Percentiles rank a stretch among this genome's conserved stretches.
Evolutionary conservation across 2,888 invertebrate species (phyloP).

Genomic region (Belgica antarctica): DNA sequence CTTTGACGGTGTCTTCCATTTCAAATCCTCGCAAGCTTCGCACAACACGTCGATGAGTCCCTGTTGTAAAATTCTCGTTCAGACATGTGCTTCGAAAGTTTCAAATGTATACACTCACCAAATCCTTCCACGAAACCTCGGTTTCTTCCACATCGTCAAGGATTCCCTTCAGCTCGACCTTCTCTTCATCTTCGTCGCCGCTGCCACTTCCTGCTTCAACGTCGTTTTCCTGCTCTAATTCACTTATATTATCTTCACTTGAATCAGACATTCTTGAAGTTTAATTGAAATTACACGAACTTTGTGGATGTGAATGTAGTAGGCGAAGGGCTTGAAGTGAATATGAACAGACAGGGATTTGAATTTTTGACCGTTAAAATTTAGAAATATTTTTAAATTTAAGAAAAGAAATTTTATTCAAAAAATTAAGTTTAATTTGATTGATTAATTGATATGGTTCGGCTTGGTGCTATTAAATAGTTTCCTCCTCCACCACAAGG

Average conservation of each 20-base stretch:
- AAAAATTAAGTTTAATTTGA: too few relatives aligned
- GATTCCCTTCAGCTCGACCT: constrained; percentile 40
- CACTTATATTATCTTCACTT: constrained; percentile 44
- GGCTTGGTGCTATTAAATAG: too few relatives aligned
- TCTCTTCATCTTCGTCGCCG: constrained; percentile 39
- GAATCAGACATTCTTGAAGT: constrained; percentile 44
- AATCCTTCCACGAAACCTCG: constrained; percentile 60
- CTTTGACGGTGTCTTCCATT: constrained; percentile 93
- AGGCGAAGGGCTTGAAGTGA: too few relatives aligned
- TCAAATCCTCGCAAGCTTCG: constrained; percentile 85
- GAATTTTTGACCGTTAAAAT: too few relatives aligned
- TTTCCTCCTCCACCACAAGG: too few relatives aligned
- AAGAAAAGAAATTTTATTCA: too few relatives aligned
- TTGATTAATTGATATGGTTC: too few relatives aligned
- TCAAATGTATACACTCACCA: constrained; percentile 55
- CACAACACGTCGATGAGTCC: constrained; percentile 88
- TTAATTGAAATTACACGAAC: too few relatives aligned
- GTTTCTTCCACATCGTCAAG: constrained; percentile 48
- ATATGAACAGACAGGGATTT: too few relatives aligned
- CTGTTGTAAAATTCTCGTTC: constrained; percentile 56
- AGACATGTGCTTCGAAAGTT: not conserved
- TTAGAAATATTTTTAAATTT: too few relatives aligned
- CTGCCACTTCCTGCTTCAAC: constrained; percentile 25
- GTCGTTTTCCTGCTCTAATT: constrained; percentile 36
- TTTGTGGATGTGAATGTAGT: too few relatives aligned